Conservation (phyloP, 2,888 invertebrate genomes). For the Ctena decussata region DNA sequence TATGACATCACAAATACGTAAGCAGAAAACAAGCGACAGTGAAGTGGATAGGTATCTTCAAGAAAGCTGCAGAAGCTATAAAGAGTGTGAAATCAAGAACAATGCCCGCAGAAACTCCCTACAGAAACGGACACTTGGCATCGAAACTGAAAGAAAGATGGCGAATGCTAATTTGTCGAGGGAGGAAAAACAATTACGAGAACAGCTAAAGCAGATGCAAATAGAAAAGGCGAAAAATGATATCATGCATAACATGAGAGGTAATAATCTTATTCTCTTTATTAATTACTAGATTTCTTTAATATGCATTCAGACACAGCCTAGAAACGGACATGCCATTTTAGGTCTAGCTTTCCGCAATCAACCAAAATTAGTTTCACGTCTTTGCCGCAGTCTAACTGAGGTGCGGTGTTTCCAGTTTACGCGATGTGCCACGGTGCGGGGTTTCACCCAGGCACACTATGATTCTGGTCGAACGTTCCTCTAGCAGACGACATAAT, state of each 20-base stretch:
- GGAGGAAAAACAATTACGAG: constrained; percentile 75
- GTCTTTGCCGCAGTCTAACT: too few relatives aligned
- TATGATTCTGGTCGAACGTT: too few relatives aligned
- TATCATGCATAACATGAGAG: constrained; percentile 68
- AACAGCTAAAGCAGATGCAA: constrained; percentile 76
- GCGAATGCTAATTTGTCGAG: constrained; percentile 69
- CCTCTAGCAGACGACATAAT: too few relatives aligned
- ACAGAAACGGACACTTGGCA: constrained; percentile 75
- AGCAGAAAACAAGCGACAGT: constrained; percentile 9
- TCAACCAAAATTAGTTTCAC: too few relatives aligned
- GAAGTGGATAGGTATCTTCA: constrained; percentile 75
- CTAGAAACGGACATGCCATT: too few relatives aligned
- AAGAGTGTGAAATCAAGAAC: constrained; percentile 77
- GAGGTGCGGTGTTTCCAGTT: too few relatives aligned
- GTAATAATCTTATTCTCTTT: constrained; percentile 38
- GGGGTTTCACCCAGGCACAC: too few relatives aligned
- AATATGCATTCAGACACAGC: too few relatives aligned
- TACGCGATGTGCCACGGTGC: too few relatives aligned
- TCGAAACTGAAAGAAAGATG: constrained; percentile 75
- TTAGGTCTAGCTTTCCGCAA: too few relatives aligned
- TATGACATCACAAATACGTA: not conserved
- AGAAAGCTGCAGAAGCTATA: constrained; percentile 78
- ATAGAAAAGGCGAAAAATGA: constrained; percentile 75
- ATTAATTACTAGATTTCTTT: too few relatives aligned
- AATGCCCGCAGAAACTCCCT: constrained; percentile 78